phyloP scores from a whole-genome alignment of 2,797 vertebrate genomes.

The Xiphophorus birchmanni region DNA sequence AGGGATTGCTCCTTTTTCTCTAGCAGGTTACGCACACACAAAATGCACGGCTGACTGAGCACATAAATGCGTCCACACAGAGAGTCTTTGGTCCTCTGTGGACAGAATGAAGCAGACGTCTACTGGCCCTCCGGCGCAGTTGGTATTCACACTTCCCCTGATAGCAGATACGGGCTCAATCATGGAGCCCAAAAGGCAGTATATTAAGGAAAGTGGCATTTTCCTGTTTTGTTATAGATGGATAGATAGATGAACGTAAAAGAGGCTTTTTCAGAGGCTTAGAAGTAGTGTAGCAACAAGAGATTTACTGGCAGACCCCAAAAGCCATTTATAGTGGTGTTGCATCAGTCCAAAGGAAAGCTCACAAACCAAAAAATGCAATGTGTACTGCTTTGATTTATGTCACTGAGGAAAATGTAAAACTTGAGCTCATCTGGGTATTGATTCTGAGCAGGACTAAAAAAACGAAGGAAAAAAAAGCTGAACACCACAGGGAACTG shows the following conservation, averaged over 20 bases:
- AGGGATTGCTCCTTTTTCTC: constrained; percentile 48
- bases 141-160: constrained; percentile 32
- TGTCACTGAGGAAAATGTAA: constrained; percentile 27
- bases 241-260: background rate
- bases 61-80: constrained; percentile 10
- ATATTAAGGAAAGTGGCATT: background rate
- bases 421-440: constrained; percentile 17
- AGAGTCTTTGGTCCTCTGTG: constrained; percentile 9
- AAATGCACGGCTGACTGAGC: constrained; percentile 3
- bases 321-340: background rate
- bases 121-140: constrained; percentile 16
- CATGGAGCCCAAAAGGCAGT: constrained; percentile 1
- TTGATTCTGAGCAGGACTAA: background rate
- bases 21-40: constrained; percentile 36
- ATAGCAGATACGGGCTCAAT: constrained; percentile 17
- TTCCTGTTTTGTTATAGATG: background rate
- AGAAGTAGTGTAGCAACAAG: background rate
- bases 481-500: constrained; percentile 35
- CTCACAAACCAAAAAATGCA: background rate
- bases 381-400: constrained; percentile 11
- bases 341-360: constrained; percentile 4
- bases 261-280: background rate
- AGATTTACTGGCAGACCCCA: background rate
- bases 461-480: background rate
- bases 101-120: constrained; percentile 20